phyloP scores from a whole-genome alignment of 2,113 vertebrate species.

The Leptobrachium ailaonicum region DNA sequence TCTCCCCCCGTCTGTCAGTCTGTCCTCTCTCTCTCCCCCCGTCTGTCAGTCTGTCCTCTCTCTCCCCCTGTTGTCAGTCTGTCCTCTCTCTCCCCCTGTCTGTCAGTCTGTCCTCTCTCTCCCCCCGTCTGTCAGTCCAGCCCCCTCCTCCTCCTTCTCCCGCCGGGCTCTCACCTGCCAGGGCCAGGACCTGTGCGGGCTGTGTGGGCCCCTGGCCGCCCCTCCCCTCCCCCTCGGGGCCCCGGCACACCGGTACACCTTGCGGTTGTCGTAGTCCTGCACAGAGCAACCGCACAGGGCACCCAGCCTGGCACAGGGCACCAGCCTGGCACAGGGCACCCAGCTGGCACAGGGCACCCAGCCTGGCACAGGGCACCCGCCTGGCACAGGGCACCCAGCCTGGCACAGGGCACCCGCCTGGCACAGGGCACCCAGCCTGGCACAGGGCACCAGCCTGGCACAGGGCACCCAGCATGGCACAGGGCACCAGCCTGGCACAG shows the following conservation, averaged over 20 bases:
- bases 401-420: too few relatives aligned
- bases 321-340: too few relatives aligned
- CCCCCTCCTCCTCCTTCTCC: neutral
- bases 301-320: too few relatives aligned
- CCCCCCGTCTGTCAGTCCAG: neutral
- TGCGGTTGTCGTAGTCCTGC: slow-evolving; percentile 95
- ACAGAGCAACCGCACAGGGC: too few relatives aligned
- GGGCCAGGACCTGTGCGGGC: slow-evolving; percentile 92
- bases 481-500: too few relatives aligned
- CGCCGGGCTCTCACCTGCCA: slow-evolving; percentile 82
- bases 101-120: slow-evolving; percentile 8
- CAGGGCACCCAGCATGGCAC: too few relatives aligned
- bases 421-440: too few relatives aligned
- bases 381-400: too few relatives aligned
- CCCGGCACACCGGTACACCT: slow-evolving; percentile 93
- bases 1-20: neutral
- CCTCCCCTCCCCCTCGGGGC: slow-evolving; percentile 57
- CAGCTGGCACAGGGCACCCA: too few relatives aligned
- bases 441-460: too few relatives aligned
- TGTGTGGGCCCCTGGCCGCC: slow-evolving; percentile 56
- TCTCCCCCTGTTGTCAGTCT: neutral
- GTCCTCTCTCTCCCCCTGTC: neutral
- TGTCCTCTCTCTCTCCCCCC: neutral
- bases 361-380: too few relatives aligned
- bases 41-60: neutral